Base-by-base conservation (phyloP, 2,797 vertebrate genomes). In the Rhabdophis nuchalis region DNA sequence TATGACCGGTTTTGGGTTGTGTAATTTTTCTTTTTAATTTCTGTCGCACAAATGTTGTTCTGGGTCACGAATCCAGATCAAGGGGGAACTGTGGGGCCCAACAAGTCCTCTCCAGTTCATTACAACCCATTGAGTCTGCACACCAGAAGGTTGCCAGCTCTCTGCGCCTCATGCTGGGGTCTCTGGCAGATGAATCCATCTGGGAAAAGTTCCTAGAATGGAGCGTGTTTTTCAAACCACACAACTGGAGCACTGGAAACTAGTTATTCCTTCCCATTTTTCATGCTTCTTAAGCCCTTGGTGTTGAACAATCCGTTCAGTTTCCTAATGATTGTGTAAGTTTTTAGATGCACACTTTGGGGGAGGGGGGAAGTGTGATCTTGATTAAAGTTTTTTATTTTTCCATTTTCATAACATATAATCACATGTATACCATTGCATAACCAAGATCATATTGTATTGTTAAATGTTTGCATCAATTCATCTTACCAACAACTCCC, bases 241-340 rank as follows among this genome's bases (percentile, higher is more conserved):
- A 46, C 20, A 4, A 46, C 25, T 57, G 12, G 32, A 94, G 93
- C 94, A 85, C 95, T 92, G 95, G 96, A 91, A 96, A 94, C 95
- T 93, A 94, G 93, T 96, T 96, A 95, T 95, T 97, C n/a, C 93
- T 93, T 97, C 95, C 92, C 94, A 94, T 95, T 95, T 94, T 77
- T 77, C 88, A 1, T 0, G 2, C 87, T 57, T 95, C 72, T 91
- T 92, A 61, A 89, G 6, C 50, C 86, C 93, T 93, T 93, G 25
- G 92, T 92, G 0, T 91, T 93, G 88, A 92, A 95, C 92, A 90
- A 95, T 93, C 14, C 14, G n/a, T 46, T 57, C 53, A 23, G 0
- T 41, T 91, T 72, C 36, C 27, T 77, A 23, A 25, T 14, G 61
- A 57, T 41, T n/a, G 32, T 52, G 58, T 1, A 87, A 20, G 56